Evolutionary conservation across 1,140 invertebrate species (phyloP).

Genomic region (Hormaphis cornu): DNA sequence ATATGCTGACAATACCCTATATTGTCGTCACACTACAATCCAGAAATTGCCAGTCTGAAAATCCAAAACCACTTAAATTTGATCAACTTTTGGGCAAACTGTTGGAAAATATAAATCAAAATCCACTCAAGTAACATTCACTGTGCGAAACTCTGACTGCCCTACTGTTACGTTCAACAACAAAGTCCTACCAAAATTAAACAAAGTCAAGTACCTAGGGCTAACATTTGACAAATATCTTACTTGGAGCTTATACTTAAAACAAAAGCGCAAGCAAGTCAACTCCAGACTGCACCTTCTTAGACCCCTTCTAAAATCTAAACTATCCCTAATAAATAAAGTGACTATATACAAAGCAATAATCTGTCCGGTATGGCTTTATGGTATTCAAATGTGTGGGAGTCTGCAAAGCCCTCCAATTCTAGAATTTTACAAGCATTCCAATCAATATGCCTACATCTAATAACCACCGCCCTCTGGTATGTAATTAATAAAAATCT

Average conservation of each 20-base stretch:
- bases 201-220: constrained; percentile 15
- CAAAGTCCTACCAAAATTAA: neutral
- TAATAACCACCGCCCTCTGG: neutral
- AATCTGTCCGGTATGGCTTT: neutral
- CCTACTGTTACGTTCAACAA: neutral
- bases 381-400: constrained; percentile 1
- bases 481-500: too few species aligned
- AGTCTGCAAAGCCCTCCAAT: neutral
- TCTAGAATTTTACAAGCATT: constrained; percentile 34
- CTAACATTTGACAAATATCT: neutral
- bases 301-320: too few species aligned
- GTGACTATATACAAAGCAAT: neutral
- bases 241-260: neutral
- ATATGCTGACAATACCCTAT: too few species aligned
- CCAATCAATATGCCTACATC: neutral
- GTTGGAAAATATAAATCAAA: too few species aligned
- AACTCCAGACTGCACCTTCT: too few species aligned
- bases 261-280: neutral
- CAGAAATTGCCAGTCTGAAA: too few species aligned
- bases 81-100: too few species aligned
- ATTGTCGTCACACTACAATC: too few species aligned
- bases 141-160: neutral
- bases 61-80: too few species aligned
- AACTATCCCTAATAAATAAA: constrained; percentile 25
- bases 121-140: neutral